Base-by-base conservation (phyloP, 2,888 invertebrate species). In the Amiota communis region DNA sequence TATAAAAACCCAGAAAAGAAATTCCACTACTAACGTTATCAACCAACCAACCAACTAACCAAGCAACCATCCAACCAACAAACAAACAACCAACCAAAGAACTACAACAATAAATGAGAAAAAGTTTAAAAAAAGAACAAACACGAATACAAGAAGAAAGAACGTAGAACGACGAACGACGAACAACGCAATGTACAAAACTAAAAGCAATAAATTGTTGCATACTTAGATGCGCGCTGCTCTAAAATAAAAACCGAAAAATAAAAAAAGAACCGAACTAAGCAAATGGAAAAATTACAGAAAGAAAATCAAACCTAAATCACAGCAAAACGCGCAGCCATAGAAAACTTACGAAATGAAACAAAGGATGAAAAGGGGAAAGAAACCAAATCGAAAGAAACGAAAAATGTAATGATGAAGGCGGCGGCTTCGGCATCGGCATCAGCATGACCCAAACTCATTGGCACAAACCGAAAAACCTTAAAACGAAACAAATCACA, bases 1-100 rank as follows among this genome's bases (percentile, higher is more conserved):
- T 13, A 70, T 15, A 47, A 13, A 57, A 73, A 75, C 71, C 71
- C 61, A 77, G 12, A 65, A 71, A 72, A 74, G 72, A 72, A 77
- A 71, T 70, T 70, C 73, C 73, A 77, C 36, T 36, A 20, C 20
- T 20, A 20, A 59, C 11, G 15, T 20, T 57, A 57, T 57, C 59
- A 59, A 20, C 17, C 9, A 10, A 47, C 17, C 47, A 64, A 17
- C 1, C 56, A 72, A 56, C 47, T 57, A 59, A 47, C 57, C 59
- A 23, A 2, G 2, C 23, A 23, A 2, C 23, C 59, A 59, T 11
- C 17, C 9, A 10, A 47, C 17, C 36, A 64, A 17, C 1, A 23
- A 23, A 23, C 23, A 23, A 23, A 23, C 56, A 72, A 56, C 47
- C 56, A 72, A 56, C 47, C 53, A 23, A 23, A 23, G 23, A 23